These are phyloP conservation scores for Channallabes apus DNA, from an alignment of 2,797 vertebrate genomes.

Conservation along the genomic window DNA sequence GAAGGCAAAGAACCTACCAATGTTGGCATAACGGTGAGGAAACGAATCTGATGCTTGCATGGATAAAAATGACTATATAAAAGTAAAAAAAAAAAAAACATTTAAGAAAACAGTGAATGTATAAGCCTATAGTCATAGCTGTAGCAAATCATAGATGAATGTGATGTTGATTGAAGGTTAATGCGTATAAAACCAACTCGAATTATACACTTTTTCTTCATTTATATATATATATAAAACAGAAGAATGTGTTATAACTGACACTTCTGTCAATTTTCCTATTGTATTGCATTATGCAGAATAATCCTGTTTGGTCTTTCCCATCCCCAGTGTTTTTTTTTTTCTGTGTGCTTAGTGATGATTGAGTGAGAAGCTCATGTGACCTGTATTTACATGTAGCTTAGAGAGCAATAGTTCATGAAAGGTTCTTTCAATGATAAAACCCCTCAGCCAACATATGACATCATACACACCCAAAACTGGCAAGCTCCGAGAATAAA, in stretches of 20 bases:
- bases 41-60: neutral
- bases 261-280: neutral
- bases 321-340: too few species aligned
- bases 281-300: neutral
- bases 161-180: neutral
- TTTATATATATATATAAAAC: too few species aligned
- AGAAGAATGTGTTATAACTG: neutral
- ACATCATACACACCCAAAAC: neutral
- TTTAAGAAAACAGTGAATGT: neutral
- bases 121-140: neutral
- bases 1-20: conserved; percentile 87
- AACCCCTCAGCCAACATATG: conserved; percentile 9
- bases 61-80: neutral
- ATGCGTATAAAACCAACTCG: neutral
- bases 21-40: conserved; percentile 86
- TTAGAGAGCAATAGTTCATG: conserved; percentile 30
- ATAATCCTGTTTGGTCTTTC: neutral
- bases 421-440: conserved; percentile 7
- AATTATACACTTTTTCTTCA: neutral
- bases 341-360: conserved; percentile 17
- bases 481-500: conserved; percentile 19
- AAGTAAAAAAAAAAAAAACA: neutral
- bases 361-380: neutral
- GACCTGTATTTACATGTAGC: conserved; percentile 12
- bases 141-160: neutral